Percentiles rank a stretch among this genome's conserved stretches.
phyloP scores from a whole-genome alignment of 2,797 vertebrate genomes.

The Anisognathus igniventris region DNA sequence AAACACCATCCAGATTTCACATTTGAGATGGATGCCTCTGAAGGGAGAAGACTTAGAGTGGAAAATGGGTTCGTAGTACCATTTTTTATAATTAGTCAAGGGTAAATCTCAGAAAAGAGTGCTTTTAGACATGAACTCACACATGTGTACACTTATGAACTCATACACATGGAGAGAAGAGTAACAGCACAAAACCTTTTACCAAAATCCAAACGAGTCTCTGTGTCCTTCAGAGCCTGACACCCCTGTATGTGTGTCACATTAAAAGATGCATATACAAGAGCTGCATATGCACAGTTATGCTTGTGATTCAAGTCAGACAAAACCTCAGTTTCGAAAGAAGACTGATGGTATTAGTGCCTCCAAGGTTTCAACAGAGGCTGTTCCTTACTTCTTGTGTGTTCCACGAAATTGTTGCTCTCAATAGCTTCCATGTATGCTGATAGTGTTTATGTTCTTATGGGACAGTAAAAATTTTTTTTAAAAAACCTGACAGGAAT shows the following conservation, averaged over 20 bases:
- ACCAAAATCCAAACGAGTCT: background rate
- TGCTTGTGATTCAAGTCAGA: background rate
- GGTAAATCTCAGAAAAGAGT: background rate
- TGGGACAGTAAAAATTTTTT: background rate
- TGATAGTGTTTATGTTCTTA: background rate
- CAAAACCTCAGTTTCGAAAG: background rate
- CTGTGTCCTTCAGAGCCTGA: background rate
- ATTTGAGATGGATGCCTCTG: background rate
- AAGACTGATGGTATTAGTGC: background rate
- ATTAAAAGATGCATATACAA: background rate
- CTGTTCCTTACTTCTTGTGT: background rate
- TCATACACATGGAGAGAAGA: background rate
- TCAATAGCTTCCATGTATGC: background rate
- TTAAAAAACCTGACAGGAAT: background rate
- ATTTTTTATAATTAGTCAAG: background rate
- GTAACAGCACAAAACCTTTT: background rate
- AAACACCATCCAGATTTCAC: background rate
- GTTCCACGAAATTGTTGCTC: background rate
- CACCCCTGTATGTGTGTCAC: too few species aligned
- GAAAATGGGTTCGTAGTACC: background rate
- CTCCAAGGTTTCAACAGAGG: background rate
- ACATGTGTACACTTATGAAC: rapidly evolving
- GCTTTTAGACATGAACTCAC: background rate
- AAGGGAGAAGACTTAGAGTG: background rate
- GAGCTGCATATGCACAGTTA: background rate